phyloP scores from a whole-genome alignment of 2,888 invertebrate species.

The Eulithis prunata region DNA sequence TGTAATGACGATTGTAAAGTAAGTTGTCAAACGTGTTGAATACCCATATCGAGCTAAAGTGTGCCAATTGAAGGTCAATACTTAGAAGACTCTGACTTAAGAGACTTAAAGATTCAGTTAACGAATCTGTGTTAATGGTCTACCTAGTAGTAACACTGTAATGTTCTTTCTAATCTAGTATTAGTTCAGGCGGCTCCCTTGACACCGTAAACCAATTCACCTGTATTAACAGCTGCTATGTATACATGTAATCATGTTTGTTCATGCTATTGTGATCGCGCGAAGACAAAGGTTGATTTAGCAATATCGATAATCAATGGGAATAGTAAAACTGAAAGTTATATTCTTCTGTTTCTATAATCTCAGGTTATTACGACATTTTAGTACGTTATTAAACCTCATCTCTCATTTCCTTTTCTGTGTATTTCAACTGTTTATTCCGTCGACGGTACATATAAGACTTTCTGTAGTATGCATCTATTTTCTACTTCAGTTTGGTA shows the following conservation, averaged over 20 bases:
- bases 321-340: conserved; percentile 12
- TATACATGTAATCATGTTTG: conserved; percentile 23
- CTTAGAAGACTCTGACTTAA: no score
- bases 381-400: no score
- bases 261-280: conserved; percentile 20
- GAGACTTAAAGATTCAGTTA: no score
- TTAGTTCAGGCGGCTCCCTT: conserved; percentile 24
- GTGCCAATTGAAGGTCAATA: no score
- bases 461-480: background rate
- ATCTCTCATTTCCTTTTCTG: no score
- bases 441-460: no score
- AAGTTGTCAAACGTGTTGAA: no score
- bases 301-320: conserved; percentile 8
- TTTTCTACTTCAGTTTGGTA: background rate
- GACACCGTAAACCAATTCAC: conserved; percentile 35
- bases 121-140: no score
- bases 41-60: no score
- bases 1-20: no score
- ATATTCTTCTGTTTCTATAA: conserved; percentile 4
- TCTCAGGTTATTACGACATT: background rate
- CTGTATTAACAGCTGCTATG: conserved; percentile 18
- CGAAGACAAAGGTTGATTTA: conserved; percentile 10
- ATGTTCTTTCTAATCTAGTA: conserved; percentile 6
- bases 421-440: no score
- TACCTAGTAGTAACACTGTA: no score